Percentiles rank a stretch among this genome's conserved stretches.
phyloP scores from a whole-genome alignment of 2,888 invertebrate genomes.

The Plagiodera versicolora region DNA sequence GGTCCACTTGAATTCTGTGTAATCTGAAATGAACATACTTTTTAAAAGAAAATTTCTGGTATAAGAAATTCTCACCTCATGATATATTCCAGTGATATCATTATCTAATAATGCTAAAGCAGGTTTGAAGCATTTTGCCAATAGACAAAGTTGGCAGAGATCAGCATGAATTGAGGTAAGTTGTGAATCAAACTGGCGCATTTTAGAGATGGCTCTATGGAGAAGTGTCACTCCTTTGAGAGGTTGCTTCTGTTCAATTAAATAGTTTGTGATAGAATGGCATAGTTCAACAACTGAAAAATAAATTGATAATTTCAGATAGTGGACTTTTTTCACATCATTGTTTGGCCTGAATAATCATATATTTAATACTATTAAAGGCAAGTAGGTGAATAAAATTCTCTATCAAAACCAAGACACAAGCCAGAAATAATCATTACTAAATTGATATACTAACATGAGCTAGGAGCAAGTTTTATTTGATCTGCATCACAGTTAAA shows the following conservation, averaged over 20 bases:
- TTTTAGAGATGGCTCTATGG: slow-evolving; percentile 82
- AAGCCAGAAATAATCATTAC: too few relatives aligned
- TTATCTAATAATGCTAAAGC: slow-evolving; percentile 85
- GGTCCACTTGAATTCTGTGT: slow-evolving; percentile 59
- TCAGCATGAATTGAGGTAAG: slow-evolving; percentile 93
- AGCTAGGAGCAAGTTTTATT: slow-evolving; percentile 81
- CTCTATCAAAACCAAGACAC: too few relatives aligned
- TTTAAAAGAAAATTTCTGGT: slow-evolving; percentile 18
- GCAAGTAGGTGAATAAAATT: too few relatives aligned
- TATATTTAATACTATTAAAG: too few relatives aligned
- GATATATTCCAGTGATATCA: slow-evolving; percentile 89
- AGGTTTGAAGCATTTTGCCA: slow-evolving; percentile 90
- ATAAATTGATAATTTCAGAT: slow-evolving; percentile 4
- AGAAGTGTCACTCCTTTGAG: slow-evolving; percentile 83
- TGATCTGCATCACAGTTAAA: slow-evolving; percentile 86
- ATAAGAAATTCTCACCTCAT: slow-evolving; percentile 64
- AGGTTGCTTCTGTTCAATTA: slow-evolving; percentile 77
- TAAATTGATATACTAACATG: slow-evolving; percentile 65
- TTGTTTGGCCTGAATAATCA: too few relatives aligned
- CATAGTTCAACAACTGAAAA: slow-evolving; percentile 84
- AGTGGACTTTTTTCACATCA: too few relatives aligned
- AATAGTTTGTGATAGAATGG: slow-evolving; percentile 76
- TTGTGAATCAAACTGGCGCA: slow-evolving; percentile 85
- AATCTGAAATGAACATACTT: slow-evolving; percentile 37
- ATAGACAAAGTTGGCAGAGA: slow-evolving; percentile 86